A percentile compares a stretch with the other conserved stretches of the same genome.
Conservation (phyloP, 2,113 vertebrate species). For the Sebastes fasciatus region DNA sequence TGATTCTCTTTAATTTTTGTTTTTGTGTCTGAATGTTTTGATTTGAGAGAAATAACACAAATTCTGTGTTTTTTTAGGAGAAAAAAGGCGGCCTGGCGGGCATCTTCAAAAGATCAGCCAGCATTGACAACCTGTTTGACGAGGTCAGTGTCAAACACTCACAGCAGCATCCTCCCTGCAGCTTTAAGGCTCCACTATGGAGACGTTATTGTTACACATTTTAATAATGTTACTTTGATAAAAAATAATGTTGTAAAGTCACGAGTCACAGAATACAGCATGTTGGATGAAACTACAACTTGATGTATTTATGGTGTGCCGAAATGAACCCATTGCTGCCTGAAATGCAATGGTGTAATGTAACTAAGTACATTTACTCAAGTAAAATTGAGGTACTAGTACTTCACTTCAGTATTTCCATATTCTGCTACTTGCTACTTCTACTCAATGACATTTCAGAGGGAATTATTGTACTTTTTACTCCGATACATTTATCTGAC, state of each 20-base stretch:
- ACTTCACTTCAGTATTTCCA: not conserved
- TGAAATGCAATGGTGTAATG: not conserved
- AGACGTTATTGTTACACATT: too few relatives aligned
- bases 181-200: not conserved
- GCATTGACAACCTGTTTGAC: slow-evolving; percentile 66
- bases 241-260: too few relatives aligned
- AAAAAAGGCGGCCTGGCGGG: slow-evolving; percentile 63
- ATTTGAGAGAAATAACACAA: not conserved
- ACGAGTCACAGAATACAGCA: not conserved
- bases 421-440: not conserved
- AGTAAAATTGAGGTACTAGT: not conserved
- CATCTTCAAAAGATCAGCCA: slow-evolving; percentile 68
- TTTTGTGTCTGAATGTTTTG: not conserved
- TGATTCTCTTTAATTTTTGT: too few relatives aligned
- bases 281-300: not conserved
- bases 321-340: not conserved
- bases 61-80: slow-evolving; percentile 49
- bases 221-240: not conserved
- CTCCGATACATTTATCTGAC: not conserved
- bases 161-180: not conserved
- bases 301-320: not conserved
- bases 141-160: slow-evolving; percentile 52
- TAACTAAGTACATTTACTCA: not conserved
- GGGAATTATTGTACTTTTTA: not conserved
- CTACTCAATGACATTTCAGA: not conserved